Base-by-base conservation (phyloP, 1,140 invertebrate species). In the Gryllus bimaculatus region DNA sequence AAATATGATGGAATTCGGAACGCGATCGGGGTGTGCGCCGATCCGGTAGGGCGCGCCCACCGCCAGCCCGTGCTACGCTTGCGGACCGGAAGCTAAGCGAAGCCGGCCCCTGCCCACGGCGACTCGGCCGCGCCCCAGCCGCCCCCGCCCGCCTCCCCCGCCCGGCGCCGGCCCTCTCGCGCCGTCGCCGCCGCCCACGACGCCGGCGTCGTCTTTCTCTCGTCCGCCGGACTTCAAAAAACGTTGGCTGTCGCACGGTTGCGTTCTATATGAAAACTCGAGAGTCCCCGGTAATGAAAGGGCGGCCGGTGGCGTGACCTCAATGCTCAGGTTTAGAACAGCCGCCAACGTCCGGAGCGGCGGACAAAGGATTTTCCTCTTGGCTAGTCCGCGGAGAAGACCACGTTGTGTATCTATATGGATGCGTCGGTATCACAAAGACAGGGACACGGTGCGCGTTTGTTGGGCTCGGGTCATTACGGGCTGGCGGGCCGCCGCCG, bases 351-450 rank as follows among this genome's bases (percentile, higher is more conserved):
- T 66, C 54, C 10, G 54, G 54, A 66, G 54, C 54, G 54, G 54
- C 10, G 10, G 54, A 18, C 10, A 10, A 66, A 66, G 18, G 54
- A 18, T 13, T 66, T 54, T 66, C 54, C 54, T 66, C 54, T 66
- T 66, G 54, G 54, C 54, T 66, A 13, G 54, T 66, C 54, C 54
- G n/a, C n/a, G 54, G 54, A 66, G 54, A 66, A 66, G 54, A 66
- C 54, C 54, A 66, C 54, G 54, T 66, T 66, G 54, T 66, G 54
- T 66, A 66, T 66, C 54, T n/a, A 66, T 66, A 66, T 66, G 54
- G 54, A 66, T 66, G 54, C 2, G 2, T 7, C 2, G 54, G 54
- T 66, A 66, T 66, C 54, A 66, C 54, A 66, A 66, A 66, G 54
- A 66, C 54, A 66, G 54, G 54, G 54, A 66, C 54, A 66, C 10